Evolutionary conservation across 2,113 vertebrate genomes (phyloP), one percentile per base, ranked within the genome.

Genomic region (Collichthys lucidus): DNA sequence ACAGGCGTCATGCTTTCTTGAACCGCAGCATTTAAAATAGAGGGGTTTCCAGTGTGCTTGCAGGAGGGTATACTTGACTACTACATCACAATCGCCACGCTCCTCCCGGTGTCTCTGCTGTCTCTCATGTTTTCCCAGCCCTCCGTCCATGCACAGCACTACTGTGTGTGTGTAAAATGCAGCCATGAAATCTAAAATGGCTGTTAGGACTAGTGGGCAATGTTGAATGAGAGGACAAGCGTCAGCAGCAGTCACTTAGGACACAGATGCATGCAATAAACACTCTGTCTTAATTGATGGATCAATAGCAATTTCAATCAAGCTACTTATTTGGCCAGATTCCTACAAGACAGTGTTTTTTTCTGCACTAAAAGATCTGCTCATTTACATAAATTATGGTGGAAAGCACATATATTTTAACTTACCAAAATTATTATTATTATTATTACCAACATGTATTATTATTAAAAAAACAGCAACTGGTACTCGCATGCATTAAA

Each of bases 111-210:
- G 35, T 80, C 42, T 70, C 66, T 53, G 35, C 31, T 63, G 14
- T 66, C 59, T 7, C 19, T 35, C 4, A 17, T 31, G 47, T 42
- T 75, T 66, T 52, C 24, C 61, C 31, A 46, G n/a, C 26, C 52
- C 70, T 44, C 31, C 76, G 35, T 47, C 63, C 35, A 20, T 75
- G 49, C 56, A 29, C 40, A 55, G 59, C 61, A 63, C 72, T 29
- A 62, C 11, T 76, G 14, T 81, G 24, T 76, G 14, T 46, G 42
- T 75, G 46, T 44, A 65, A 66, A 59, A 74, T 71, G 80, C 75
- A 83, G 74, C 47, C 80, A 50, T 85, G 64, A 81, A 85, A 90
- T 82, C 88, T 92, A 94, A 94, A 92, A 94, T 94, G 93, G 92
- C 93, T 93, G 91, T 90, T 80, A 74, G 64, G 84, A 88, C 83